These are phyloP conservation scores for Oscheius sp. DNA, from an alignment of 2,888 invertebrate genomes.

Conservation along the genomic window DNA sequence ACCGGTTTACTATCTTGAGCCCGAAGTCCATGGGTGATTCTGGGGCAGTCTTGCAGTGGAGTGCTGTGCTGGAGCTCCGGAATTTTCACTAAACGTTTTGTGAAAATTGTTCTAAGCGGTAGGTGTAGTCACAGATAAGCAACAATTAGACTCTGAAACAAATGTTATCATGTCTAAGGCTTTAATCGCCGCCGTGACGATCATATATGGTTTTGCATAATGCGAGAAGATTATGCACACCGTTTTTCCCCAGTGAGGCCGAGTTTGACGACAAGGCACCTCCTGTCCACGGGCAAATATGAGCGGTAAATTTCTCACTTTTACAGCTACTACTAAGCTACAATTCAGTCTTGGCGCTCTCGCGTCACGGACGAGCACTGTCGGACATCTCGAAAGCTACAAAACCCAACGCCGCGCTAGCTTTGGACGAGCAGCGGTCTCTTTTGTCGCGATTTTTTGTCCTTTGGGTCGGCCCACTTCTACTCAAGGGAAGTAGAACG, in stretches of 20 bases:
- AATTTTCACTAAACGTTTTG: no score
- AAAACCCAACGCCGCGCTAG: slow-evolving; percentile 5
- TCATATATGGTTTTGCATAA: slow-evolving; percentile 28
- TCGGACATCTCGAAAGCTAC: slow-evolving; percentile 31
- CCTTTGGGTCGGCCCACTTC: slow-evolving; percentile 29
- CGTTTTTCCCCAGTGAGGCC: slow-evolving; percentile 19
- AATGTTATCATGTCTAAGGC: no score
- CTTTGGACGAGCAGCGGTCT: slow-evolving; percentile 16
- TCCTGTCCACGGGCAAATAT: slow-evolving; percentile 10
- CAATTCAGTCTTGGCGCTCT: slow-evolving; percentile 28
- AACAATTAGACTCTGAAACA: no score
- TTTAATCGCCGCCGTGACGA: slow-evolving; percentile 4
- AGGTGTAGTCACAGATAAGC: no score
- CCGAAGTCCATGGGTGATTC: no score
- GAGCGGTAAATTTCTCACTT: slow-evolving; percentile 28
- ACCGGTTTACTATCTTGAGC: no score
- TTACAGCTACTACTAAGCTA: not conserved
- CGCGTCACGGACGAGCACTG: slow-evolving; percentile 21
- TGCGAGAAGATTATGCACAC: slow-evolving; percentile 26
- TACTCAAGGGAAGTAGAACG: slow-evolving; percentile 12
- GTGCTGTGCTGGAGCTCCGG: no score
- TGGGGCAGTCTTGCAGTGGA: no score
- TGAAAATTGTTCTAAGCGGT: no score
- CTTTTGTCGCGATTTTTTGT: slow-evolving; percentile 34
- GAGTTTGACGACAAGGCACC: not conserved